Evolutionary conservation across 2,113 vertebrate species (phyloP).

Genomic region (Notechis scutatus): DNA sequence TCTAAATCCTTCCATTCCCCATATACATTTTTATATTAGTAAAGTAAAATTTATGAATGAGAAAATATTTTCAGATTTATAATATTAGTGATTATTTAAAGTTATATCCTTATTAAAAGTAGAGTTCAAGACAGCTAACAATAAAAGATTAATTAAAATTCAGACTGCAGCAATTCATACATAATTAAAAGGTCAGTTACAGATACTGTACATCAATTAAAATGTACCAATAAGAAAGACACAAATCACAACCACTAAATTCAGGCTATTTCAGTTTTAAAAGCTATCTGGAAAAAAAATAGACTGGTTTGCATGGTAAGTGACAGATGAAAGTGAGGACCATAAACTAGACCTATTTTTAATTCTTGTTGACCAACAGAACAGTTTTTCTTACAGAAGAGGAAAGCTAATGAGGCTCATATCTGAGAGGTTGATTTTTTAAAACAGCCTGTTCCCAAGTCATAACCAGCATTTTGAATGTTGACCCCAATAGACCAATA

Average conservation of each 20-base stretch:
- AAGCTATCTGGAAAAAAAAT: background rate
- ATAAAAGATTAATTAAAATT: background rate
- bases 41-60: background rate
- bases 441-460: background rate
- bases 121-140: background rate
- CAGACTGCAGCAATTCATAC: background rate
- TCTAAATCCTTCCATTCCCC: background rate
- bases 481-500: background rate
- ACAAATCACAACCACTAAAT: background rate
- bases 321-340: background rate
- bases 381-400: background rate
- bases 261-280: background rate
- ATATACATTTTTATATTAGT: background rate
- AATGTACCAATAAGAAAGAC: background rate
- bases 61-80: background rate
- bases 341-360: background rate
- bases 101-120: background rate
- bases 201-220: background rate
- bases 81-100: background rate
- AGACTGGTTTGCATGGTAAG: background rate
- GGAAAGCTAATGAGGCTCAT: background rate
- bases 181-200: background rate
- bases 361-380: background rate
- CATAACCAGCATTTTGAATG: background rate
- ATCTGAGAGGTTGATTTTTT: background rate